Percentiles rank a stretch among this genome's conserved stretches.
Conservation (phyloP, 23 tunicate genomes). For the Botrylloides violaceus region DNA sequence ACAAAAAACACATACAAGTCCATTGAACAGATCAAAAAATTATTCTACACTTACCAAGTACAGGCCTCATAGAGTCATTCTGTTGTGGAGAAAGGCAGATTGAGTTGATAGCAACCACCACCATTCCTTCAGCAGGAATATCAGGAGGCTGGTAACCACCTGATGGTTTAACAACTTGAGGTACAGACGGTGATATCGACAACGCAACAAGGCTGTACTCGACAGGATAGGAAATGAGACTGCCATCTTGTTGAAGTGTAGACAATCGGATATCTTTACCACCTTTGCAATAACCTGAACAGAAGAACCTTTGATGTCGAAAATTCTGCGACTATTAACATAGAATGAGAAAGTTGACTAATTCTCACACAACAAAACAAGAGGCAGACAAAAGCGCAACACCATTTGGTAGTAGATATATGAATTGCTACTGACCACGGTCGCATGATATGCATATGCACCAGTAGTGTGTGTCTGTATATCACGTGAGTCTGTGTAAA, state of each 20-base stretch:
- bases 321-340: no score
- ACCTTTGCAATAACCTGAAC: slow-evolving; percentile 66
- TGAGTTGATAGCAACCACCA: slow-evolving; percentile 55
- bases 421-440: no score
- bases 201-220: slow-evolving; percentile 53
- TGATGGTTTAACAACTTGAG: slow-evolving; percentile 12
- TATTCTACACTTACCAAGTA: slow-evolving; percentile 41
- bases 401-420: no score
- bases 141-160: slow-evolving; percentile 22
- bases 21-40: neutral
- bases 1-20: no score
- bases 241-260: slow-evolving; percentile 38
- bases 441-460: no score
- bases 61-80: slow-evolving; percentile 26
- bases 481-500: no score
- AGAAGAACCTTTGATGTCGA: no score
- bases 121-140: slow-evolving; percentile 18
- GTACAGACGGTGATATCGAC: slow-evolving; percentile 23
- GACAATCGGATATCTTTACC: slow-evolving; percentile 73
- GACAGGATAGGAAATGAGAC: slow-evolving; percentile 37
- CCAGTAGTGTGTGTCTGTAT: no score
- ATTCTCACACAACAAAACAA: no score
- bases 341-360: no score
- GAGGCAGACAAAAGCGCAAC: no score
- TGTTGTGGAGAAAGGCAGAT: slow-evolving; percentile 56